These are phyloP conservation scores for Batillaria attramentaria DNA, from an alignment of 1,140 invertebrate genomes.

Conservation along the genomic window DNA sequence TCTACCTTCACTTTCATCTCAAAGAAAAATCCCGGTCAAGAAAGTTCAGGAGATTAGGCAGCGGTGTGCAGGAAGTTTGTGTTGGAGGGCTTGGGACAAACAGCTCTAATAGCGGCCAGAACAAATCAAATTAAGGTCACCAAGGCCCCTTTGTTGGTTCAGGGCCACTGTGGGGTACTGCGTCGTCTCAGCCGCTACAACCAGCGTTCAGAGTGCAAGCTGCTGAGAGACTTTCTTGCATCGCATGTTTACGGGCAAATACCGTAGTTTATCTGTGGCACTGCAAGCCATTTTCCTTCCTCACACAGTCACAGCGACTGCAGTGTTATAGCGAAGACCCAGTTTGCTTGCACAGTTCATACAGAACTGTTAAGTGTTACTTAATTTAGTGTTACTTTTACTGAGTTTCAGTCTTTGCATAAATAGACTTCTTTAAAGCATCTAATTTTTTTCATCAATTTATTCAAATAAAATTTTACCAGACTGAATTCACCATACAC, in stretches of 20 bases:
- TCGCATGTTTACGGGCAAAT: background rate
- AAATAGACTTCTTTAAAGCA: too few species aligned
- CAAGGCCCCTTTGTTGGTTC: background rate
- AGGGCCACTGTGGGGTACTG: background rate
- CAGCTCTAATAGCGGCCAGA: background rate
- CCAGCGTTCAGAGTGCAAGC: background rate
- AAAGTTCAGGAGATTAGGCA: background rate
- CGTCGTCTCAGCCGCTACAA: background rate
- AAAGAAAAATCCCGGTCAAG: background rate
- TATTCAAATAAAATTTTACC: too few species aligned
- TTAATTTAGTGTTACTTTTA: too few species aligned
- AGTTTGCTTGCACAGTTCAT: too few species aligned
- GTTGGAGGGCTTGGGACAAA: background rate
- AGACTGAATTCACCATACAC: too few species aligned
- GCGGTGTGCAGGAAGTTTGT: background rate
- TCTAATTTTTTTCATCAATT: too few species aligned
- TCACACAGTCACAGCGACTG: too few species aligned
- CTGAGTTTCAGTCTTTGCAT: too few species aligned
- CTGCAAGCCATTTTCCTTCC: background rate
- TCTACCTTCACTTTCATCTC: background rate
- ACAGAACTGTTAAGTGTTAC: too few species aligned
- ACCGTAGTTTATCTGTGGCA: background rate
- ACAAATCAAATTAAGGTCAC: slow-evolving; percentile 13
- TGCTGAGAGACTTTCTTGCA: background rate
- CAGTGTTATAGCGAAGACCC: too few species aligned